Conservation (phyloP, 2,888 invertebrate species). For the Halocaridina rubra region DNA sequence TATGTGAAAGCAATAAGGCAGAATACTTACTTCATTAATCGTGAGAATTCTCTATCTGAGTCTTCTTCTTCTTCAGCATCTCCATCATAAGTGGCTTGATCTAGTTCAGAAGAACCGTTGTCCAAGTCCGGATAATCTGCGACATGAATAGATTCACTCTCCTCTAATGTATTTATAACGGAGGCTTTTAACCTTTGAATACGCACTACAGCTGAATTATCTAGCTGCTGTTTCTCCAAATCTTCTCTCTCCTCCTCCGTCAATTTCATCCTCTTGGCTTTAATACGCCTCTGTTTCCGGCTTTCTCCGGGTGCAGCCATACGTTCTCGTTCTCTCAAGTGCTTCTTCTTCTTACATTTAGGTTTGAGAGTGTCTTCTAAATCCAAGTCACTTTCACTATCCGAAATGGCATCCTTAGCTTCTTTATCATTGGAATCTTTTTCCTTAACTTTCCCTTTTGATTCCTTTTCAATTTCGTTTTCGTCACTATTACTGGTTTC, state of each 20-base stretch:
- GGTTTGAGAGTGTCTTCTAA: conserved; percentile 37
- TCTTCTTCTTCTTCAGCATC: conserved; percentile 54
- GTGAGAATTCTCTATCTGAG: conserved; percentile 43
- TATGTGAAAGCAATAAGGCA: too few relatives aligned
- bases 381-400: conserved; percentile 45
- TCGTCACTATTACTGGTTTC: not conserved
- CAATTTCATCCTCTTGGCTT: not conserved
- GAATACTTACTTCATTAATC: conserved; percentile 47
- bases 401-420: conserved; percentile 37
- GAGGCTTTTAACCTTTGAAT: not conserved
- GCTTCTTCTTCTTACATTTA: conserved; percentile 29
- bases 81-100: conserved; percentile 17
- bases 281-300: not conserved
- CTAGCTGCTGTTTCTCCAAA: conserved; percentile 31
- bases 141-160: conserved; percentile 22
- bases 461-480: not conserved
- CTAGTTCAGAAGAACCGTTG: not conserved
- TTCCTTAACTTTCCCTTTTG: not conserved
- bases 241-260: conserved; percentile 31
- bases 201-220: conserved; percentile 1
- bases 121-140: conserved; percentile 33
- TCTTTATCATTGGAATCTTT: conserved; percentile 29
- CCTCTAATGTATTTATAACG: conserved; percentile 15
- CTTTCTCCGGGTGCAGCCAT: not conserved
- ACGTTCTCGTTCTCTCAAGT: not conserved